A percentile compares a stretch with the other conserved stretches of the same genome.
Conservation (phyloP, 2,888 invertebrate species). For the Erpobdella octoculata region DNA sequence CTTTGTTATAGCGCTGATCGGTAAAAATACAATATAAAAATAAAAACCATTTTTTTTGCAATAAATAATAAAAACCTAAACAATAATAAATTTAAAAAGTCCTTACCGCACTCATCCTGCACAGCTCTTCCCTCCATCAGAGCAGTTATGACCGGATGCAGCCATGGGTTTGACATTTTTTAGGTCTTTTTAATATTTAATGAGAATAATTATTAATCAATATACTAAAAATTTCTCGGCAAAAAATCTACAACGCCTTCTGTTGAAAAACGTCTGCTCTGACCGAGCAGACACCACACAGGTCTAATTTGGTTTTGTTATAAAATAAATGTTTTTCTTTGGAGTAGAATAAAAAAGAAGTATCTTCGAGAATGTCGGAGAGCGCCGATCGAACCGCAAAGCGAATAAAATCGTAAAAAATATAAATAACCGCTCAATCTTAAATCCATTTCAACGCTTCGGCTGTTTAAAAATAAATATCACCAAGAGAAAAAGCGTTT, state of each 20-base stretch:
- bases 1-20: no score
- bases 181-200: not conserved
- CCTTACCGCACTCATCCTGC: constrained; percentile 18
- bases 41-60: no score
- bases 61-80: no score
- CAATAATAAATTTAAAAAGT: no score
- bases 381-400: no score
- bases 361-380: no score
- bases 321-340: no score
- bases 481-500: not conserved
- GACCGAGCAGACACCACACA: not conserved
- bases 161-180: constrained; percentile 13
- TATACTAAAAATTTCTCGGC: not conserved
- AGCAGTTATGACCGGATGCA: constrained; percentile 8
- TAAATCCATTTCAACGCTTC: not conserved
- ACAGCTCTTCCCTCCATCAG: constrained; percentile 13
- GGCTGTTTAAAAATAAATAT: not conserved
- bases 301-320: no score
- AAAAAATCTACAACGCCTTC: not conserved
- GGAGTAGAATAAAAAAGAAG: not conserved
- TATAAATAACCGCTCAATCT: not conserved
- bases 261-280: not conserved
- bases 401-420: not conserved
- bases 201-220: not conserved
- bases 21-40: no score